Percentiles rank a stretch among this genome's conserved stretches.
These are phyloP conservation scores for Lycaon pictus DNA, from an alignment of 2,113 vertebrate species.

Conservation along the genomic window DNA sequence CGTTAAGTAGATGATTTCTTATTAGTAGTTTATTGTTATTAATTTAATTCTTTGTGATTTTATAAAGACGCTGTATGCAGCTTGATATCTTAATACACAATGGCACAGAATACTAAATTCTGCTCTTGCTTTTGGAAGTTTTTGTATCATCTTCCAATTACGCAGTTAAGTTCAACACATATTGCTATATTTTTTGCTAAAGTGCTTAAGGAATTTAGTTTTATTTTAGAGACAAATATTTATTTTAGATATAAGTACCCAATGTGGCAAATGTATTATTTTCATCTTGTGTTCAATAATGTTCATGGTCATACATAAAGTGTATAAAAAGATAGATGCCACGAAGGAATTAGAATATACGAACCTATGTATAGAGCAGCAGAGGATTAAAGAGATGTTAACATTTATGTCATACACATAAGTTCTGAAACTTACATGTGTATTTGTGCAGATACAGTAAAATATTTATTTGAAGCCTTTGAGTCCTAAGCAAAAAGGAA, in stretches of 20 bases:
- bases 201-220: constrained; percentile 18
- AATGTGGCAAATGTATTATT: not conserved
- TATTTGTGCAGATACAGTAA: not conserved
- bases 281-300: constrained; percentile 4
- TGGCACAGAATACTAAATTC: constrained; percentile 19
- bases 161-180: not conserved
- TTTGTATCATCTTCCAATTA: constrained; percentile 1
- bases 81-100: constrained; percentile 52
- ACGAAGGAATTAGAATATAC: constrained; percentile 31
- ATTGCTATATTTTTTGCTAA: constrained; percentile 43
- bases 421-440: not conserved
- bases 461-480: constrained; percentile 1
- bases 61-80: constrained; percentile 3
- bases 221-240: constrained; percentile 51
- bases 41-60: constrained; percentile 50
- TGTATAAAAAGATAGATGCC: not conserved
- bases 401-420: not conserved
- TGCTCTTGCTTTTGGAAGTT: constrained; percentile 10
- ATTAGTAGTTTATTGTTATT: constrained; percentile 66
- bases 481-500: constrained; percentile 24
- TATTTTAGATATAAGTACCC: constrained; percentile 39
- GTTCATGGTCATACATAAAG: not conserved
- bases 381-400: not conserved
- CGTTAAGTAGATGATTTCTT: constrained; percentile 59
- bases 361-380: not conserved